Evolutionary conservation across 2,888 invertebrate genomes (phyloP), one percentile per base, ranked within the genome.

Genomic region (Atethmia centrago): DNA sequence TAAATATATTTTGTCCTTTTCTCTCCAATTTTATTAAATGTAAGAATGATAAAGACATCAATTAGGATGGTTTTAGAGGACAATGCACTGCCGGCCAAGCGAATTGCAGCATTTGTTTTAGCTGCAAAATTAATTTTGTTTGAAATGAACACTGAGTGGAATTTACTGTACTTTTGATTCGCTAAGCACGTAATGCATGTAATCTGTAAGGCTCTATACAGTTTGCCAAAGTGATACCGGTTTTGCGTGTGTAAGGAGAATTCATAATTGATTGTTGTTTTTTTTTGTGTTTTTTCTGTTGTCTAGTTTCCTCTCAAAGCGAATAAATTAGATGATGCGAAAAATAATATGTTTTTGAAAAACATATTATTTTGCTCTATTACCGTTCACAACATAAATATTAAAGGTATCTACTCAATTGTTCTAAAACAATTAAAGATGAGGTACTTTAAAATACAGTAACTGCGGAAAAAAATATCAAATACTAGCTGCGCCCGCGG

Each of bases 1-100:
- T 56, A 82, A 80, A 82, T 85, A 85, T 84, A 58, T 82, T 82
- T 77, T 77, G 77, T 83, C 79, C 82, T 69, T 67, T 77, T 78
- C 51, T 55, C 53, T 53, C 49, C 12, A 7, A n/a, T 53, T 53
- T 55, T 55, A 53, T 55, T 64, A 55, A 55, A 55, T n/a, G n/a
- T n/a, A n/a, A 21, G 36, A n/a, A n/a, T 40, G 16, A 59, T 36
- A 21, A 58, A 58, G 59, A 59, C 16, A 59, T 59, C 36, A 59
- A 59, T 40, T n/a, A 36, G 16, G 9, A 40, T n/a, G 61, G 61
- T 61, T 61, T 40, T 40, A 67, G 19, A 68, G 59, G 42, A 65
- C 61, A 77, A 45, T 77, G 58, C 68, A 67, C 62, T 53, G 63
- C 36, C 36, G 45, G 31, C 49, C 47, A 62, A 40, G 25, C 47